Percentiles rank a stretch among this genome's conserved stretches.
Evolutionary conservation across 2,797 vertebrate genomes (phyloP).

Genomic region (Oceanodroma leucorhoa): DNA sequence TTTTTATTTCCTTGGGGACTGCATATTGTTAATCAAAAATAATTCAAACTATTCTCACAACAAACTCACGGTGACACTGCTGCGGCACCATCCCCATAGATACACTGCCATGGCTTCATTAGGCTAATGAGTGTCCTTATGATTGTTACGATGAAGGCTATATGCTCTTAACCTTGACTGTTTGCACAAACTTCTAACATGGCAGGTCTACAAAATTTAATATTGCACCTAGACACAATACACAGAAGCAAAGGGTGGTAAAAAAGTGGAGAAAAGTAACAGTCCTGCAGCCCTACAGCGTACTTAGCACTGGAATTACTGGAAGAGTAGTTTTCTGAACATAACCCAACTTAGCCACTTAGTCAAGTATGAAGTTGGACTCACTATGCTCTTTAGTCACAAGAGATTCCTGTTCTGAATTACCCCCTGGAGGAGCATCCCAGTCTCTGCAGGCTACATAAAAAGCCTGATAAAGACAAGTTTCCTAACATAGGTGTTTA

Average conservation of each 20-base stretch:
- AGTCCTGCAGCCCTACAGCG: neutral
- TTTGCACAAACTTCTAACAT: neutral
- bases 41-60: neutral
- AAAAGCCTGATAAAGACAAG: neutral
- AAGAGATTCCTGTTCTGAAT: neutral
- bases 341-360: neutral
- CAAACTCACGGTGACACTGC: neutral
- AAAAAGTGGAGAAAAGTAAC: neutral
- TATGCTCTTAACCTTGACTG: rapidly evolving
- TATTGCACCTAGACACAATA: neutral
- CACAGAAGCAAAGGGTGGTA: neutral
- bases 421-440: neutral
- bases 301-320: neutral
- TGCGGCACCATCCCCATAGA: neutral
- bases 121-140: neutral
- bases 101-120: neutral
- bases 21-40: neutral
- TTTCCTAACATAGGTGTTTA: rapidly evolving
- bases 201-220: neutral
- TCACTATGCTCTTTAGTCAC: neutral
- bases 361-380: neutral
- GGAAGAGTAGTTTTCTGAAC: neutral
- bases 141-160: neutral
- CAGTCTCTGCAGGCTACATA: neutral
- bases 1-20: slow-evolving; percentile 1